Base-by-base conservation (phyloP, 2,797 vertebrate species). In the Acanthurus leucopareius region DNA sequence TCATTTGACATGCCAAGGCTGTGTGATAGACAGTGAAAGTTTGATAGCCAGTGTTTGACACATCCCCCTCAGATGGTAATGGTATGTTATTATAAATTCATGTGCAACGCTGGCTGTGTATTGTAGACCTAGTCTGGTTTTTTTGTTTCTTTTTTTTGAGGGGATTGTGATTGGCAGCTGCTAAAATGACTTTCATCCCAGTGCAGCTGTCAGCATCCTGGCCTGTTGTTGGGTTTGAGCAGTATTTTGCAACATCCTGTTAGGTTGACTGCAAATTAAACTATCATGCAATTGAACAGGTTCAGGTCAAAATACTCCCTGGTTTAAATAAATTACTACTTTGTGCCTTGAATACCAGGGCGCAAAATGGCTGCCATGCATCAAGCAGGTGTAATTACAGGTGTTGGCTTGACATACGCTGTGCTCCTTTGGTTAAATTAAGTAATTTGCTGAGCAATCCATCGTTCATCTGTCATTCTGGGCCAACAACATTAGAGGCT, bases 301-400 rank as follows among this genome's bases (percentile, higher is more conserved):
- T 73, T 75, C 44, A 15, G 56, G 47, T 68, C 63, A 79, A 79
- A 85, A 74, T 35, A 51, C 74, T 75, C 42, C 49, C 22, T 45
- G 25, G 42, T 80, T 82, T 79, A 62, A 89, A 85, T 54, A 84
- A 89, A 88, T 88, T 79, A 69, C 82, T 71, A 75, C 72, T 53
- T 52, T 79, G 65, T 66, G 73, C 44, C 40, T 79, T 52, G 61
- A 86, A 90, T 80, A 72, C 63, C 44, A 28, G 58, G 25, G 28
- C 2, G 19, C 42, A 75, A 87, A 77, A 82, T 77, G 82, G 52
- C 64, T 80, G 61, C 74, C 72, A 71, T 85, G 86, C 76, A 87
- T 89, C 87, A 91, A 58, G 52, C 75, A 90, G 88, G 89, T 89
- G 85, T 84, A 90, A 93, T 91, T 93, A 83, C 84, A 91, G 88